Evolutionary conservation across 2,797 vertebrate genomes (phyloP), one percentile per base, ranked within the genome.

Genomic region (Sebastes itinus): DNA sequence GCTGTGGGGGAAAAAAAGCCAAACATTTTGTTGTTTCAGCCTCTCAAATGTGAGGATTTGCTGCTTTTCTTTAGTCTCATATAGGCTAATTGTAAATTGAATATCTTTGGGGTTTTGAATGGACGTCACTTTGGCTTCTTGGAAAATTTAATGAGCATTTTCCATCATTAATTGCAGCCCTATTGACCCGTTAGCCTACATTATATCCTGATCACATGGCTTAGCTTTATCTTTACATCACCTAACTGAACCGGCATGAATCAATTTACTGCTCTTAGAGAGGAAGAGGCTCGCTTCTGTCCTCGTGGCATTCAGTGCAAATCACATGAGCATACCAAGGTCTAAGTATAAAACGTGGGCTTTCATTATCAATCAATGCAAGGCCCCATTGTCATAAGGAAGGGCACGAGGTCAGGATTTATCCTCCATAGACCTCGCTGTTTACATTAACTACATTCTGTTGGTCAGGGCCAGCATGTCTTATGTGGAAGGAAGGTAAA

Each of bases 311-410:
- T 71, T 74, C 58, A 30, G 23, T 4, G 18, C 9, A 6, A 2
- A 14, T 85, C 71, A 75, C 60, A 42, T 18, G 30, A 75, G 33
- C 16, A 25, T 16, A n/a, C 49, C 18, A 76, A 62, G 68, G 68
- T 76, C 35, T 23, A 25, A 11, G 20, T 16, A 33, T 18, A 18
- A 23, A 28, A 6, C 32, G 9, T 0, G 2, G 13, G 16, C n/a
- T 18, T 33, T 28, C 18, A 18, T 66, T 56, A 18, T 60, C 18
- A 22, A 18, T 8, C 42, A 32, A 4, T 46, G 25, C 13, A 33
- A 54, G 10, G 49, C 33, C 54, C 18, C 6, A 11, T 62, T 78
- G 72, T 81, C 22, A 23, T 1, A 12, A 0, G 6, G 42, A 12
- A 72, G 64, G 58, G 7, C 49, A 20, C 1, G 2, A 56, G 30